A percentile compares a stretch with the other conserved stretches of the same genome.
Evolutionary conservation across 2,797 vertebrate species (phyloP).

Genomic region (Holocentrus rufus): DNA sequence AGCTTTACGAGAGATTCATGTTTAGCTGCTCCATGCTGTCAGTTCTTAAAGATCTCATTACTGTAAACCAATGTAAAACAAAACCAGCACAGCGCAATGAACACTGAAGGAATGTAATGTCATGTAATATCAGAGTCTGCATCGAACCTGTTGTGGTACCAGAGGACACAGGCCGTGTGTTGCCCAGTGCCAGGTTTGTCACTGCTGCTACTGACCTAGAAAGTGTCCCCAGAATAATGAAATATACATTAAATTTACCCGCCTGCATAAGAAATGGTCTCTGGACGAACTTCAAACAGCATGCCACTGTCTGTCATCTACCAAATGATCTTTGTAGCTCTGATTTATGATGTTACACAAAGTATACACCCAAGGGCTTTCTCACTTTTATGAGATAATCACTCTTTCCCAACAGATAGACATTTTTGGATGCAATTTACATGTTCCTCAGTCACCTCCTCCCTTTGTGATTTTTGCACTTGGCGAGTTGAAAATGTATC

Average conservation of each 20-base stretch:
- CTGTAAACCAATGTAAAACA: constrained; percentile 9
- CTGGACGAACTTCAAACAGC: constrained; percentile 69
- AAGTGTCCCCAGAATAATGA: constrained; percentile 68
- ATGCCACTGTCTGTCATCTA: constrained; percentile 57
- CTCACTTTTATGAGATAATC: constrained; percentile 30
- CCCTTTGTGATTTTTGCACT: constrained; percentile 8
- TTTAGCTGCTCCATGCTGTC: no score
- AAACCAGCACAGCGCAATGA: constrained; percentile 8
- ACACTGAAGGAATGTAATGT: background rate
- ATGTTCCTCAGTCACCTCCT: constrained; percentile 16
- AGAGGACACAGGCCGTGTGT: constrained; percentile 19
- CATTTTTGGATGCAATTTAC: constrained; percentile 29
- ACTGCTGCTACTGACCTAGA: constrained; percentile 62
- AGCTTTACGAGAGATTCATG: no score
- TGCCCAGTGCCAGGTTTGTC: constrained; percentile 39
- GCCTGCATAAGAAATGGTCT: constrained; percentile 44
- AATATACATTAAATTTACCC: constrained; percentile 67
- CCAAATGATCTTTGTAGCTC: constrained; percentile 40
- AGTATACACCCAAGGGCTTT: constrained; percentile 36
- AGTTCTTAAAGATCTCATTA: background rate
- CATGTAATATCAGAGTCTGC: background rate
- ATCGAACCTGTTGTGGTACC: constrained; percentile 38
- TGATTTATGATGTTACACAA: constrained; percentile 43
- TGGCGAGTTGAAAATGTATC: constrained; percentile 10
- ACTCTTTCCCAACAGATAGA: constrained; percentile 10